Conservation (phyloP, 92 coral and sea anemone species). For the Heteractis magnifica region DNA sequence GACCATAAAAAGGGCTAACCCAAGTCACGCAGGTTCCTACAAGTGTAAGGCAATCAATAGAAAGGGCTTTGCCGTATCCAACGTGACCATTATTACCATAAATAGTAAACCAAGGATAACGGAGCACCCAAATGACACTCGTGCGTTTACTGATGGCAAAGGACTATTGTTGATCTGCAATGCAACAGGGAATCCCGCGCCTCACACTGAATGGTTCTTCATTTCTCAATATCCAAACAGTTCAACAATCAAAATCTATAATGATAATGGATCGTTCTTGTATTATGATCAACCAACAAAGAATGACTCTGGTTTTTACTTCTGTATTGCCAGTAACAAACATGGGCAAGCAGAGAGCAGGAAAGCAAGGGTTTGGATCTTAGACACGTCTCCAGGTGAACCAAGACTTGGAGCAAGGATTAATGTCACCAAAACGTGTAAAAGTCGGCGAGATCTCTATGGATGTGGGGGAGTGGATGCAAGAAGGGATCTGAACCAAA, state of each 20-base stretch:
- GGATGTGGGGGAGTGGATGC: not conserved
- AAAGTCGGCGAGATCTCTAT: not conserved
- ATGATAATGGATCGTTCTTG: slow-evolving; percentile 41
- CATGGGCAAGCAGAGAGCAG: slow-evolving; percentile 52
- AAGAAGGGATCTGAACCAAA: not conserved
- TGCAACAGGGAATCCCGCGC: slow-evolving; percentile 56
- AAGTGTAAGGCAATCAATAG: slow-evolving; percentile 54
- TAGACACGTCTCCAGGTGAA: slow-evolving; percentile 46
- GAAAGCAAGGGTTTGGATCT: slow-evolving; percentile 52
- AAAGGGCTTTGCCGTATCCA: slow-evolving; percentile 54
- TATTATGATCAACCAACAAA: slow-evolving; percentile 27
- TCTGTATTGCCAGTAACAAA: slow-evolving; percentile 49
- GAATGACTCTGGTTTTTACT: slow-evolving; percentile 51
- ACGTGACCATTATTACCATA: slow-evolving; percentile 51
- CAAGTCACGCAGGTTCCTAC: slow-evolving; percentile 49
- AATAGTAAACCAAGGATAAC: slow-evolving; percentile 51
- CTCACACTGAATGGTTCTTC: slow-evolving; percentile 59
- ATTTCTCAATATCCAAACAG: slow-evolving; percentile 21
- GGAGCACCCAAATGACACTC: slow-evolving; percentile 39
- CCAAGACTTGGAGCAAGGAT: slow-evolving; percentile 48
- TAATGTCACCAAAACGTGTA: slow-evolving; percentile 32
- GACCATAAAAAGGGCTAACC: slow-evolving; percentile 19
- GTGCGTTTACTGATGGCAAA: slow-evolving; percentile 22
- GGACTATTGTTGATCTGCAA: slow-evolving; percentile 51
- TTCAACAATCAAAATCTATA: slow-evolving; percentile 9